Percentiles rank a stretch among this genome's conserved stretches.
phyloP scores from a whole-genome alignment of 1,140 invertebrate genomes.

The Lordiphosa stackelbergi region DNA sequence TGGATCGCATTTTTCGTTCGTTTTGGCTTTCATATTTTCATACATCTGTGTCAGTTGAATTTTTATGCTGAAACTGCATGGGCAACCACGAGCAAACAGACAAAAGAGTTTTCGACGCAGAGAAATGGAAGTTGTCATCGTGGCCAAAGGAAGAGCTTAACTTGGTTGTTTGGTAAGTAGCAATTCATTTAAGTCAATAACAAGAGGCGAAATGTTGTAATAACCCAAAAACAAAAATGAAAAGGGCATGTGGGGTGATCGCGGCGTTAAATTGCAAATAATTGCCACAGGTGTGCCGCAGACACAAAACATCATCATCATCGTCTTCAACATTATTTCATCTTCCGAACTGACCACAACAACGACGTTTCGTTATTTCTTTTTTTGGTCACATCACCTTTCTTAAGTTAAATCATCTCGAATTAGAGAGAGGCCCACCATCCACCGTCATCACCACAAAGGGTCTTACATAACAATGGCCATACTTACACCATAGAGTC shows the following conservation, averaged over 20 bases:
- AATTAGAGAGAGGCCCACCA: not conserved
- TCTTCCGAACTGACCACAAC: conserved; percentile 4
- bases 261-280: conserved; percentile 64
- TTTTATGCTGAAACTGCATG: conserved; percentile 69
- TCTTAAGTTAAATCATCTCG: conserved; percentile 15
- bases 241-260: conserved; percentile 30
- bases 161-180: conserved; percentile 41
- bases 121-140: conserved; percentile 15
- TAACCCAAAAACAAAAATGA: conserved; percentile 15
- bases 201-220: conserved; percentile 31
- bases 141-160: conserved; percentile 10
- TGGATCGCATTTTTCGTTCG: conserved; percentile 24
- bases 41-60: conserved; percentile 58
- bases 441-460: too few species aligned
- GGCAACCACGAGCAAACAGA: conserved; percentile 16
- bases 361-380: conserved; percentile 2
- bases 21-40: conserved; percentile 22
- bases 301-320: conserved; percentile 5
- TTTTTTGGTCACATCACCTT: conserved; percentile 11
- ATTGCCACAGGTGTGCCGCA: conserved; percentile 41
- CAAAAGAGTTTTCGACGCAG: conserved; percentile 56
- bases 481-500: conserved; percentile 71
- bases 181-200: conserved; percentile 66
- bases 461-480: conserved; percentile 13
- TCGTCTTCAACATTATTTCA: conserved; percentile 1